phyloP scores from a whole-genome alignment of 2,888 invertebrate species.

The Chloromyia formosa region DNA sequence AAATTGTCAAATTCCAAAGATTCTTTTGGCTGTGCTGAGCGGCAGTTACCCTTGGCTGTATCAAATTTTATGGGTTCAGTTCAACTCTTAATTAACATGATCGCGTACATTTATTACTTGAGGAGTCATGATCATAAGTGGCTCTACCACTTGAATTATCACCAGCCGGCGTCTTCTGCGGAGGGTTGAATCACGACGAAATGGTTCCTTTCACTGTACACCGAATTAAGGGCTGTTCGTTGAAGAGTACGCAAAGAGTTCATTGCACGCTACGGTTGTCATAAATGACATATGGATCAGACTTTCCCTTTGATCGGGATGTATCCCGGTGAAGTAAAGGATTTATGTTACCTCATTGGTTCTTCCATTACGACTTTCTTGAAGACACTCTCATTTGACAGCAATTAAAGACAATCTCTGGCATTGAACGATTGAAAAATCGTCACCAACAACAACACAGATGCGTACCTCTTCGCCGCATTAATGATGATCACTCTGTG shows the following conservation, averaged over 20 bases:
- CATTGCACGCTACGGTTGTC: not conserved
- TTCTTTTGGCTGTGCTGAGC: constrained; percentile 1
- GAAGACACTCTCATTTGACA: not conserved
- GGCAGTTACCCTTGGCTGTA: not conserved
- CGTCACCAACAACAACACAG: not conserved
- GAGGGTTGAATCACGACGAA: not conserved
- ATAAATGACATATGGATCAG: not conserved
- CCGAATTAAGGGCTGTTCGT: not conserved
- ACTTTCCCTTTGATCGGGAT: not conserved
- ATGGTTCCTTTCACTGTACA: not conserved
- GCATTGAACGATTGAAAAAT: not conserved
- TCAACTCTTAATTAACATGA: not conserved
- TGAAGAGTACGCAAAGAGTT: not conserved
- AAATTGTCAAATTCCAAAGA: constrained; percentile 24
- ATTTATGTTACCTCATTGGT: too few species aligned
- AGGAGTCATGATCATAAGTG: not conserved
- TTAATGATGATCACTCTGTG: too few species aligned
- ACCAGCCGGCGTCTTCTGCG: not conserved
- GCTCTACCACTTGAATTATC: not conserved
- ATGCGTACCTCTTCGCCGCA: not conserved
- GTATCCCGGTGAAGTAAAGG: too few species aligned
- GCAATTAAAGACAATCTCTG: not conserved
- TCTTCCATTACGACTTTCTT: not conserved
- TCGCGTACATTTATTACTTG: not conserved
- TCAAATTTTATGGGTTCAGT: constrained; percentile 3